Conservation (phyloP, 2,797 vertebrate species). For the Acanthornis magna region DNA sequence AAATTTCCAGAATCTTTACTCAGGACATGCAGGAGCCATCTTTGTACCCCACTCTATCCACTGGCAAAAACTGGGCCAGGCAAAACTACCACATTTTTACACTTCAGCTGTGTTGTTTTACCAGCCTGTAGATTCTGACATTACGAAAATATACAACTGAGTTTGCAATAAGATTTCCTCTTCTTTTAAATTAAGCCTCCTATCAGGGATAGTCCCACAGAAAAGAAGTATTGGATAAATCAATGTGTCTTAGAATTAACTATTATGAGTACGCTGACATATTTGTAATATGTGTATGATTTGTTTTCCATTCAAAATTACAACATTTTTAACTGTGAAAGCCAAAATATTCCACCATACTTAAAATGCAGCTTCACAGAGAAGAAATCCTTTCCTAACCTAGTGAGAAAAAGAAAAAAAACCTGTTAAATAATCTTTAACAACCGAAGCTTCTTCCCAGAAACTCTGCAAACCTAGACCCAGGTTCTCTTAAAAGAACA, state of each 20-base stretch:
- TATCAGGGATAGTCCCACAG: not conserved
- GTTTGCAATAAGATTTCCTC: not conserved
- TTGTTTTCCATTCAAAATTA: not conserved
- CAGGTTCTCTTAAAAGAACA: not conserved
- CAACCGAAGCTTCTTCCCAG: not conserved
- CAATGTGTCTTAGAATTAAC: not conserved
- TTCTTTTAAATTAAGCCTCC: not conserved
- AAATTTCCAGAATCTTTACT: too few species aligned
- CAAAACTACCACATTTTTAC: too few species aligned
- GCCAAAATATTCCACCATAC: not conserved
- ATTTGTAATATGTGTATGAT: not conserved
- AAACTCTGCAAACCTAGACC: not conserved
- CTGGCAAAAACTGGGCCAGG: too few species aligned
- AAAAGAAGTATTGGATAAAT: not conserved
- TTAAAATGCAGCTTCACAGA: not conserved
- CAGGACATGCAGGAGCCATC: too few species aligned
- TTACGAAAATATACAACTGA: not conserved
- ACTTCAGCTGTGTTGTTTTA: not conserved
- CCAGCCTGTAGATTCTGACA: not conserved
- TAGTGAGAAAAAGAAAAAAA: not conserved
- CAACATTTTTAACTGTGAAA: not conserved
- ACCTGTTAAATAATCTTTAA: not conserved
- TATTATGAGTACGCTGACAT: not conserved
- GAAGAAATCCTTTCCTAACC: not conserved
- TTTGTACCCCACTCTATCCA: too few species aligned